phyloP scores from a whole-genome alignment of 2,797 vertebrate genomes.

The Amblyraja radiata region DNA sequence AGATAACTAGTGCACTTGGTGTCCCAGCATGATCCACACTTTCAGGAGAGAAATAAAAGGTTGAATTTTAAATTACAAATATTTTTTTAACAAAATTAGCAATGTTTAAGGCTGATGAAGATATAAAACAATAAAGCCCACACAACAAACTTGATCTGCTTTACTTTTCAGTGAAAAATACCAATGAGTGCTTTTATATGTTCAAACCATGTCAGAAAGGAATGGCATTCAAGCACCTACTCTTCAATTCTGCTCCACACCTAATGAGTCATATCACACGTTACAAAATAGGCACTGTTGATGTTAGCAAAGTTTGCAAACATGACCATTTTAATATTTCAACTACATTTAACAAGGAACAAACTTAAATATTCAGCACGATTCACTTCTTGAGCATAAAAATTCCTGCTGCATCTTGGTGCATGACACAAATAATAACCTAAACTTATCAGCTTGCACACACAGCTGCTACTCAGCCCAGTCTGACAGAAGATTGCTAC shows the following conservation, averaged over 20 bases:
- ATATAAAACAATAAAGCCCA: neutral
- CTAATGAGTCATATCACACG: neutral
- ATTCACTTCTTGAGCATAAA: too few species aligned
- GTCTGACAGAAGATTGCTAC: neutral
- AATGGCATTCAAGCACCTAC: neutral
- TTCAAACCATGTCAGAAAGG: neutral
- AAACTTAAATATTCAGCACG: neutral
- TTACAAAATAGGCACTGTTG: neutral
- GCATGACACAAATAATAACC: too few species aligned
- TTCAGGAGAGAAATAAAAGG: neutral
- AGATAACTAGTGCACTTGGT: neutral
- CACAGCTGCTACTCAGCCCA: neutral
- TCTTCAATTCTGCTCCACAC: neutral
- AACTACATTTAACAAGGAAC: neutral
- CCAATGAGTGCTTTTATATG: neutral
- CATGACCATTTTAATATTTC: neutral
- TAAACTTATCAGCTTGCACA: neutral
- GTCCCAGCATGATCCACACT: neutral
- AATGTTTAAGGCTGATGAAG: neutral
- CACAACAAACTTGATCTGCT: neutral
- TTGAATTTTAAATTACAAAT: neutral
- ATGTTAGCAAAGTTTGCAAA: neutral
- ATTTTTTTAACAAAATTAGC: neutral
- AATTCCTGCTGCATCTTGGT: too few species aligned
- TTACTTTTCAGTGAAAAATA: neutral